Base-by-base conservation (phyloP, 2,113 vertebrate species). In the Ascaphus truei region DNA sequence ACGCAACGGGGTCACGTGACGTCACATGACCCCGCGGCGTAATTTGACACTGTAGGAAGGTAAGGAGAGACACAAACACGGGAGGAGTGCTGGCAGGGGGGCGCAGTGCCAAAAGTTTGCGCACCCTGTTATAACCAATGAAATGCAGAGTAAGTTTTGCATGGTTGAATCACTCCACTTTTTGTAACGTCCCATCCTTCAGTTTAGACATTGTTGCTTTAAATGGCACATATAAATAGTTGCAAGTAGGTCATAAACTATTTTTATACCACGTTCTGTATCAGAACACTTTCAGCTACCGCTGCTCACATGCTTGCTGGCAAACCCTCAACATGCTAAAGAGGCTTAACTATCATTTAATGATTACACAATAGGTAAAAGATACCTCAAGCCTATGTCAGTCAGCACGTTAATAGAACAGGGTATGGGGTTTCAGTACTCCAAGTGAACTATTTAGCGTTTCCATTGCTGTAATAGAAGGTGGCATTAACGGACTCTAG, bases 181-280 rank as follows among this genome's bases (percentile, higher is more conserved):
- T 29, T 41, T 23, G 33, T 31, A 29, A 41, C 13, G 43, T 51
- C 23, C 27, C 13, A 10, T 18, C 30, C 25, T n/a, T 52, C 47
- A 23, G 33, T 37, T 58, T 66, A 34, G 50, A 31, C 39, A 41
- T 26, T 41, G 48, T 36, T 66, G 48, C 25, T 18, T 66, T 36
- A 66, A 66, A 31, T 55, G 23, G 51, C 53, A 36, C 36, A 53
- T n/a, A 55, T 37, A 31, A 55, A 56, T 16, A 56, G 18, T 27
- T 2, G 34, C 53, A 66, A 66, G 34, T 52, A 66, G 63, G 63
- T 66, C 63, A 65, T 18, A 53, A 30, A 41, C 63, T 66, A 66
- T 66, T 66, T 66, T 55, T 66, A 66, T 5, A 66, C 11, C 45
- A 5, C 39, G 25, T n/a, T n/a, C n/a, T n/a, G n/a, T 55, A 65